Evolutionary conservation across 1,140 invertebrate genomes (phyloP), one percentile per base, ranked within the genome.

Genomic region (Zaprionus nigranus): DNA sequence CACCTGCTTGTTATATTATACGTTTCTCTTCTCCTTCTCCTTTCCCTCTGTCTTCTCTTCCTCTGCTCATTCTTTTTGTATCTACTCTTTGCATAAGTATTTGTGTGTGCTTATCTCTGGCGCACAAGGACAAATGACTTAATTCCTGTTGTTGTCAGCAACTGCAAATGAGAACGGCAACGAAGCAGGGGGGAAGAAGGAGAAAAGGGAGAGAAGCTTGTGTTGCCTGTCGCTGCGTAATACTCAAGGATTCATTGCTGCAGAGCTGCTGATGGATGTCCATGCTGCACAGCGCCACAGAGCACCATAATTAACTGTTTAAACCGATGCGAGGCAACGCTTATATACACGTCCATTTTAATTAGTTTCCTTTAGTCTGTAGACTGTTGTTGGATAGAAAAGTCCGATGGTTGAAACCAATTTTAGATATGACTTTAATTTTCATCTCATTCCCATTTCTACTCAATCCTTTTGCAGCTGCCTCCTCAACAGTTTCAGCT

Each of bases 101-200:
- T 28, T 69, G 17, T 51, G 43, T 72, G 22, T 40, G 78, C 77
- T 90, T 90, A 88, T 90, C 85, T 81, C 75, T 71, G 57, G 63
- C 79, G 67, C 80, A 81, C 90, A 91, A 91, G 90, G 90, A 86
- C 90, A 90, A 91, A 91, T 81, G 82, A 85, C 75, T 91, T 91
- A 90, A 81, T 81, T 90, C 79, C 77, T 90, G 82, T 86, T 70
- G 63, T 75, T 85, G 78, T 63, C 64, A 73, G 64, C 60, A 54
- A 30, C 49, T 66, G 67, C 69, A 79, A 79, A 75, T 75, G 77
- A 70, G 73, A 75, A 77, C 40, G 40, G n/a, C 15, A 43, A 6
- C 40, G 2, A 17, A 70, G 68, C 43, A 70, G 75, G 58, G 71
- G 58, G 71, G 90, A 38, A 72, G 79, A 26, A 58, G 68, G 57